Conservation (phyloP, 2,113 vertebrate genomes). For the Delphinapterus leucas region DNA sequence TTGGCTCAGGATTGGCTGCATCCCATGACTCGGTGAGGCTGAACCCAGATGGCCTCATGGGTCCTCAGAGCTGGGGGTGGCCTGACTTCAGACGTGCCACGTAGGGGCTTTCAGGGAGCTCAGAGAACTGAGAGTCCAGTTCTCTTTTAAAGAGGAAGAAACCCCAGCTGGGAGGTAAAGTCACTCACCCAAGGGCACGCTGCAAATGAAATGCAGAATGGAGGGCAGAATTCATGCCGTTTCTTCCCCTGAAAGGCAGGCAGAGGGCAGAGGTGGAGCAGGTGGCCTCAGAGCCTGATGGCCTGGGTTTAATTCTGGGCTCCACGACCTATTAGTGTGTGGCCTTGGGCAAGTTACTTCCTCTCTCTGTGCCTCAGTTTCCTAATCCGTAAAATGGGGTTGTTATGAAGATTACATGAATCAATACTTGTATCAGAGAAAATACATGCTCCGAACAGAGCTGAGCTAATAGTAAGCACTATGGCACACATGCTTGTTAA, state of each 20-base stretch:
- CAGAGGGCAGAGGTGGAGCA: background rate
- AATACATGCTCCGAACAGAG: background rate
- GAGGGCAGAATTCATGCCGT: background rate
- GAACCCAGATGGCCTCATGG: background rate
- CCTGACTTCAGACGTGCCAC: background rate
- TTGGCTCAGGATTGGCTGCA: background rate
- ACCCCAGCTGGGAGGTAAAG: background rate
- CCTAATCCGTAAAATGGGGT: background rate
- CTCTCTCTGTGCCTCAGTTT: background rate
- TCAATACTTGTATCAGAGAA: background rate
- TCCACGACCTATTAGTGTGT: background rate
- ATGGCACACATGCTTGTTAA: accelerated
- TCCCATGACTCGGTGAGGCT: background rate
- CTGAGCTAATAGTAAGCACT: accelerated
- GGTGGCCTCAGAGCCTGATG: background rate
- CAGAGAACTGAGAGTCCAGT: background rate
- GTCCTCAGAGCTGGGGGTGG: background rate
- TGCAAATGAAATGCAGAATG: background rate
- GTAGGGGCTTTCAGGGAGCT: background rate
- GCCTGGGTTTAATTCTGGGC: background rate
- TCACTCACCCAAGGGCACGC: accelerated
- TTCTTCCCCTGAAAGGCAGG: background rate
- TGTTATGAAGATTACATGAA: too few species aligned
- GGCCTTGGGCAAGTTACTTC: background rate
- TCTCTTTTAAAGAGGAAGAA: background rate